Evolutionary conservation across 2,888 invertebrate genomes (phyloP), one percentile per base, ranked within the genome.

Genomic region (Eustalomyia histrio): DNA sequence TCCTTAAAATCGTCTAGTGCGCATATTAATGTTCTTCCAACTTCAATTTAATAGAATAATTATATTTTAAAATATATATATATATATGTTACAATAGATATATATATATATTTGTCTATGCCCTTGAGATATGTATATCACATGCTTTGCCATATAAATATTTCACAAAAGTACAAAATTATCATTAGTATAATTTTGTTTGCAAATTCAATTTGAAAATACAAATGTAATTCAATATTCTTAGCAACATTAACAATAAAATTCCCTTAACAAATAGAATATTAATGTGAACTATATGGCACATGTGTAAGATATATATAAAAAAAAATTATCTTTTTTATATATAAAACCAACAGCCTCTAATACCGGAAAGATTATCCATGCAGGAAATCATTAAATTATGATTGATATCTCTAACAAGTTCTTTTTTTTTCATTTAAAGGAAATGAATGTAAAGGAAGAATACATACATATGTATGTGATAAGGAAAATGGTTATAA

Each of bases 371-470:
- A 80, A 81, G 81, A 83, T 85, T 84, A 83, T 83, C 83, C 83
- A 83, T 81, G 84, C 83, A 85, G 84, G 84, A 85, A 82, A 83
- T 85, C 84, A 85, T 85, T 85, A 85, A 85, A 85, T 84, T 84
- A 85, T 85, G 84, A 85, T 84, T 84, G 83, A 80, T 79, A 84
- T 73, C 74, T 73, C 71, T 73, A 78, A 81, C 69, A 81, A 65
- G 21, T 24, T 71, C 50, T 74, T 50, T 57, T 21, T 63, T 58
- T 60, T 61, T 24, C 64, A 14, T 29, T 29, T 29, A 29, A 29
- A 29, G 29, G 29, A 29, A 6, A 29, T 29, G 29, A 29, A 29
- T 6, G 29, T 4, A 29, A 29, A 29, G 29, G 6, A 61, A 18
- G 35, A 4, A 58, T 17, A 50, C 16, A 29, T 4, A 16, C n/a